These are phyloP conservation scores for Eristalis intricaria DNA, from an alignment of 2,888 invertebrate genomes.

Conservation along the genomic window DNA sequence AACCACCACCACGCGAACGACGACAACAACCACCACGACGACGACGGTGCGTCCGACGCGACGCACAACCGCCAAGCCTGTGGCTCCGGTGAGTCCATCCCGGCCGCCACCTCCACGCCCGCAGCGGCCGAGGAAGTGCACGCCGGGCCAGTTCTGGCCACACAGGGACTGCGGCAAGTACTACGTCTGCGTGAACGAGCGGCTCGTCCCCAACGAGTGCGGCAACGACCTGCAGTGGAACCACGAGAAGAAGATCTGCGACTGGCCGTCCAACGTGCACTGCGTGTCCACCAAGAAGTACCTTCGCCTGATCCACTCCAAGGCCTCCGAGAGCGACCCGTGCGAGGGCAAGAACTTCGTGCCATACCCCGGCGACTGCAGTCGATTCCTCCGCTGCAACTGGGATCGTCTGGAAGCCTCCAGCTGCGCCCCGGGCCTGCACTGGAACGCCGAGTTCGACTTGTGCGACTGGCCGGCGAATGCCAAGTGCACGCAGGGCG, in stretches of 20 bases:
- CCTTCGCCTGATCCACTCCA: slow-evolving; percentile 76
- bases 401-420: slow-evolving; percentile 89
- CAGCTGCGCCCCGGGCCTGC: slow-evolving; percentile 87
- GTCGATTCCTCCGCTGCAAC: slow-evolving; percentile 88
- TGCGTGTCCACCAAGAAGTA: slow-evolving; percentile 82
- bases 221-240: slow-evolving; percentile 90
- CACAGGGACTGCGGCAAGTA: slow-evolving; percentile 89
- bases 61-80: slow-evolving; percentile 78
- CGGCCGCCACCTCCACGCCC: slow-evolving; percentile 53
- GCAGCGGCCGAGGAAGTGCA: slow-evolving; percentile 81
- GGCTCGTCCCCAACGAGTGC: slow-evolving; percentile 87
- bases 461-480: slow-evolving; percentile 89
- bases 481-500: slow-evolving; percentile 83
- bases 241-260: slow-evolving; percentile 86
- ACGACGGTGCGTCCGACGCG: slow-evolving; percentile 75
- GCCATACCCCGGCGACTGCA: slow-evolving; percentile 86
- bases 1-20: slow-evolving; percentile 75
- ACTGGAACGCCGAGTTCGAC: slow-evolving; percentile 87
- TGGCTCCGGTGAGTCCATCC: slow-evolving; percentile 77
- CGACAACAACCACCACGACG: slow-evolving; percentile 75
- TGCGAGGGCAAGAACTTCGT: slow-evolving; percentile 86
- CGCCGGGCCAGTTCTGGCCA: slow-evolving; percentile 88
- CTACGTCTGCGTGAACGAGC: slow-evolving; percentile 89
- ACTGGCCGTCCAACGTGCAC: slow-evolving; percentile 87
- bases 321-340: slow-evolving; percentile 81